Base-by-base conservation (phyloP, 2,113 vertebrate genomes). In the Hippopotamus amphibius region DNA sequence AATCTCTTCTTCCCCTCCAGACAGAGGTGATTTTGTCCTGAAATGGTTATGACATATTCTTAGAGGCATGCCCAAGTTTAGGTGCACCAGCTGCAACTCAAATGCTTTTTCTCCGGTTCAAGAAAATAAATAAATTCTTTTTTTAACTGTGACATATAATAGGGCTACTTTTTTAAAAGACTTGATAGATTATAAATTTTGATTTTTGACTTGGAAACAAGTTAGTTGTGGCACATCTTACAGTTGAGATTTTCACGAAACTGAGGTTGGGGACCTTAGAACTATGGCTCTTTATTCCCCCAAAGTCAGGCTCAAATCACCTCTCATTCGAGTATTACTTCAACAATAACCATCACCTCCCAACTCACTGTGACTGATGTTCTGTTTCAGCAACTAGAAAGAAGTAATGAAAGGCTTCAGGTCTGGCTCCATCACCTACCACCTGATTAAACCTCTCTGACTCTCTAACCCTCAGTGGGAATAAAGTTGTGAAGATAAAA, bases 171-270 rank as follows among this genome's bases (percentile, higher is more conserved):
- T 92, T 96, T 79, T 4, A 66, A 59, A 97, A 63, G 33, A 71
- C 72, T 93, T 69, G 22, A 53, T n/a, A 88, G 48, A 82, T 87
- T 43, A 90, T 5, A 93, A 82, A 92, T 90, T 69, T 90, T 88
- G 5, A 68, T 72, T 92, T 71, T 65, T 93, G 46, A 85, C 46
- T 63, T 66, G 46, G 72, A 72, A 93, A 90, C 71, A 82, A 77
- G 76, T 66, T 71, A 68, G 10, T 86, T 77, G 4, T 86, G 26
- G 71, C 19, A 72, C 33, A 92, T 7, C 14, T 80, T 76, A 93
- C 10, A 84, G 7, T 72, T 61, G 5, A 93, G 46, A 89, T 48
- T 12, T 4, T 74, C n/a, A 41, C 9, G 88, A 95, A 84, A 50
- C 2, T 85, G 33, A 90, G 22, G 22, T 4, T 82, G 21, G 16